Evolutionary conservation across 2,797 vertebrate genomes (phyloP), one percentile per base, ranked within the genome.

Genomic region (Aeoliscus strigatus): DNA sequence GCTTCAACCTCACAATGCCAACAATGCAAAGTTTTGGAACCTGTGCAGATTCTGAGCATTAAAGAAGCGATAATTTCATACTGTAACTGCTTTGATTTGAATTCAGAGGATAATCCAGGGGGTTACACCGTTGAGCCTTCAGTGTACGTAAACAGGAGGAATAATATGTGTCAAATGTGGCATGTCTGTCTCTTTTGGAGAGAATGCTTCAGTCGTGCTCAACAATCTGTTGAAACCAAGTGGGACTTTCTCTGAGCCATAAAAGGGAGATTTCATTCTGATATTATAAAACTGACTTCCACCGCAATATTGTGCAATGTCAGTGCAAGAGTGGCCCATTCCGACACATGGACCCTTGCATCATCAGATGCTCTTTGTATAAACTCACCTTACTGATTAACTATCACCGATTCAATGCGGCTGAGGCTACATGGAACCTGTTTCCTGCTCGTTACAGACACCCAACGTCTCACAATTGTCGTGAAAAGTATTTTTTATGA

Each of bases 201-300:
- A 21, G 18, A 74, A 39, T 40, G 58, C 39, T 32, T 18, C 60
- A 31, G 38, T 53, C 74, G 61, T 79, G 70, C 72, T 74, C 60
- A 74, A 66, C 67, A 40, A 73, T 76, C 61, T 11, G 1, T 37
- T 30, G 43, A 66, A 39, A 57, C 18, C 2, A 15, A 66, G 35
- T 14, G 36, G 38, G 32, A 51, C 28, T 27, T 39, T 52, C 27
- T 58, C 37, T 17, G 32, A 59, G 40, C 42, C 46, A 57, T 40
- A 37, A 53, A 60, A 63, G 36, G 45, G 44, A 39, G 39, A 60
- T 50, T 50, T 68, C 65, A 29, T 55, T 49, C 28, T 33, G 31
- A 60, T n/a, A 66, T 72, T 42, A 55, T 38, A 35, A n/a, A n/a
- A n/a, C n/a, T 51, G 41, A 51, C 54, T 51, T 46, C 33, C 30